Percentiles rank a stretch among this genome's conserved stretches.
phyloP scores from a whole-genome alignment of 2,797 vertebrate species.

The Hipposideros larvatus region DNA sequence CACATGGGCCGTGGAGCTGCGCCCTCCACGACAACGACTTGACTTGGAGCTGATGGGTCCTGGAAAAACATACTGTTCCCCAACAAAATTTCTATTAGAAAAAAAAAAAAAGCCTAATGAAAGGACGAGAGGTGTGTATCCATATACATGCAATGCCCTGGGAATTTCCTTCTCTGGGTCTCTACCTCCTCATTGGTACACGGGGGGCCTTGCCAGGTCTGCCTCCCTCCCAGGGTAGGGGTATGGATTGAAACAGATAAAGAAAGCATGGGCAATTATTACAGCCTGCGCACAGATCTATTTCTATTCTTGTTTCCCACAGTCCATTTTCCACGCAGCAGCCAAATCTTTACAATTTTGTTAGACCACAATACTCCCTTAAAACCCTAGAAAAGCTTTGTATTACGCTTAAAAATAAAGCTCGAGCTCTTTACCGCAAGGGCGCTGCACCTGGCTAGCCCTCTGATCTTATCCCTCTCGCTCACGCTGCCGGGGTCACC shows the following conservation, averaged over 20 bases:
- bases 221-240: not conserved
- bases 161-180: not conserved
- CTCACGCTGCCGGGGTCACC: not conserved
- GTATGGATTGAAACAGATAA: not conserved
- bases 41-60: no score
- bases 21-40: no score
- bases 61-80: no score
- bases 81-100: no score
- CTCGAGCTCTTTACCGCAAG: not conserved
- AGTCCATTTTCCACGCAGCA: not conserved
- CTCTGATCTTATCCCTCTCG: not conserved
- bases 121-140: not conserved
- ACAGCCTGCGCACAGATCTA: not conserved
- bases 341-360: not conserved
- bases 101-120: not conserved
- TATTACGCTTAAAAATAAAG: not conserved
- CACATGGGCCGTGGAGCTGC: no score
- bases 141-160: not conserved
- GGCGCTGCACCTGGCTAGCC: not conserved
- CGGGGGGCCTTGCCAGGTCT: not conserved
- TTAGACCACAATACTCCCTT: not conserved
- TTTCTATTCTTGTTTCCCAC: not conserved
- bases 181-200: not conserved
- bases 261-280: not conserved
- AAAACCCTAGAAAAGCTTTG: not conserved